phyloP scores from a whole-genome alignment of 2,797 vertebrate species.

The Siniperca obscura region DNA sequence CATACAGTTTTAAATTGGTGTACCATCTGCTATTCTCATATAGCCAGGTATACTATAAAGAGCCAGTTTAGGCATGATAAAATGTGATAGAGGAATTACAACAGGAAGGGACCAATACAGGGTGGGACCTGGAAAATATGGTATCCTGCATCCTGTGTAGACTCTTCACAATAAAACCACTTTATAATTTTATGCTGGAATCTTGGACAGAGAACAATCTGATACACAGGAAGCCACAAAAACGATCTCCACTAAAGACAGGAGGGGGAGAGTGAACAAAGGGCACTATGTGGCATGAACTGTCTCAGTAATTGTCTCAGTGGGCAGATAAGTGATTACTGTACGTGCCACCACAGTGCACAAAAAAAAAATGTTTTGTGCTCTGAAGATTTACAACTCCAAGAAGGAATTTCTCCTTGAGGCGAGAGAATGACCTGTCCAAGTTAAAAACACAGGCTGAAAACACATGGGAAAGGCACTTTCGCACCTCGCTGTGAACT shows the following conservation, averaged over 20 bases:
- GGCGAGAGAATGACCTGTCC: slow-evolving; percentile 68
- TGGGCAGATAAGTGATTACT: slow-evolving; percentile 50
- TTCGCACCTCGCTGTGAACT: slow-evolving; percentile 67
- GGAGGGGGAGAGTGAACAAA: slow-evolving; percentile 63
- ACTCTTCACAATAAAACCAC: slow-evolving; percentile 32
- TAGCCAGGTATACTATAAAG: background rate
- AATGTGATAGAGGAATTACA: background rate
- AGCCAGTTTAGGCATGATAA: slow-evolving; percentile 29
- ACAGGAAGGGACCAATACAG: background rate
- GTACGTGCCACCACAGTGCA: background rate
- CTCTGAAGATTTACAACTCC: slow-evolving; percentile 58
- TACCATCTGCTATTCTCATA: background rate
- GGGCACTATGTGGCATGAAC: slow-evolving; percentile 58
- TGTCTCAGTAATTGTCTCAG: slow-evolving; percentile 58
- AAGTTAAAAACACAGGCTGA: slow-evolving; percentile 63
- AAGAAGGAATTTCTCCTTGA: slow-evolving; percentile 77
- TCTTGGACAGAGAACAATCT: slow-evolving; percentile 42
- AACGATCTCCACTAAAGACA: slow-evolving; percentile 9
- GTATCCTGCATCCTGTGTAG: slow-evolving; percentile 1
- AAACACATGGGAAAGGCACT: slow-evolving; percentile 67
- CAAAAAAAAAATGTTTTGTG: slow-evolving; percentile 42
- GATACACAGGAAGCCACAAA: slow-evolving; percentile 18
- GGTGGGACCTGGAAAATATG: slow-evolving; percentile 41
- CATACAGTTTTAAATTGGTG: background rate
- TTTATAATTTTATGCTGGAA: slow-evolving; percentile 51